phyloP scores from a whole-genome alignment of 2,888 invertebrate species.

The Lamellibrachia columna region DNA sequence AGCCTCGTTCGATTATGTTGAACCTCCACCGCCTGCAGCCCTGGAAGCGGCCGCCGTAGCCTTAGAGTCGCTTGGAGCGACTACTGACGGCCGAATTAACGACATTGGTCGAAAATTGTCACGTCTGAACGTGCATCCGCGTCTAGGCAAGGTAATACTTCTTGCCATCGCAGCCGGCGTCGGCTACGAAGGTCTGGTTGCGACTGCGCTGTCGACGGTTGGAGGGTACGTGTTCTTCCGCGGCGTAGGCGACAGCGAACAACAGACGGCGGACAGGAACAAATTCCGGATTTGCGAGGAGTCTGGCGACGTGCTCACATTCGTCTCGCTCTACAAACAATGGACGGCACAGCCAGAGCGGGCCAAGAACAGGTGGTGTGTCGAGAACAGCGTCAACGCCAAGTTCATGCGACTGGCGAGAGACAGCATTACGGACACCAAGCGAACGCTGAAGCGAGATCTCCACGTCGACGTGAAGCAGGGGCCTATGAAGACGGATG shows the following conservation, averaged over 20 bases:
- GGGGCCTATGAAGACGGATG: constrained; percentile 23
- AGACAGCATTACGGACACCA: constrained; percentile 50
- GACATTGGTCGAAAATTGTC: constrained; percentile 57
- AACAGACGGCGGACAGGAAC: constrained; percentile 47
- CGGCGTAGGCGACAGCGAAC: constrained; percentile 49
- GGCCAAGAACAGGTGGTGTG: constrained; percentile 33
- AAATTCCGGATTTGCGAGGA: constrained; percentile 53
- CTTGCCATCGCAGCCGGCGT: constrained; percentile 46
- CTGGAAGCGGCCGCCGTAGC: constrained; percentile 50
- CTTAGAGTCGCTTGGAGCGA: constrained; percentile 54
- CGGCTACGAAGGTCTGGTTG: constrained; percentile 51
- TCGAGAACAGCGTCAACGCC: constrained; percentile 60
- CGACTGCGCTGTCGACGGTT: constrained; percentile 54
- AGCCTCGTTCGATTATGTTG: constrained; percentile 60
- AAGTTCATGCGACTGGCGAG: constrained; percentile 54
- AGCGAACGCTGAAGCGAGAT: constrained; percentile 46
- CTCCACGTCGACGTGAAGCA: constrained; percentile 24
- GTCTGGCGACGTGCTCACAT: constrained; percentile 56
- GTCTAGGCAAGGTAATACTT: constrained; percentile 50
- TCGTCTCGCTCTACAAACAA: constrained; percentile 51
- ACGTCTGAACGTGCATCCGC: constrained; percentile 58
- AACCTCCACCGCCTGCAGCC: constrained; percentile 52
- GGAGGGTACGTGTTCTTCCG: constrained; percentile 58
- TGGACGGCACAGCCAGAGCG: constrained; percentile 47
- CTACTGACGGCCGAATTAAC: constrained; percentile 49